Evolutionary conservation across 2,113 vertebrate genomes (phyloP).

Genomic region (Phylloscopus trochilus): DNA sequence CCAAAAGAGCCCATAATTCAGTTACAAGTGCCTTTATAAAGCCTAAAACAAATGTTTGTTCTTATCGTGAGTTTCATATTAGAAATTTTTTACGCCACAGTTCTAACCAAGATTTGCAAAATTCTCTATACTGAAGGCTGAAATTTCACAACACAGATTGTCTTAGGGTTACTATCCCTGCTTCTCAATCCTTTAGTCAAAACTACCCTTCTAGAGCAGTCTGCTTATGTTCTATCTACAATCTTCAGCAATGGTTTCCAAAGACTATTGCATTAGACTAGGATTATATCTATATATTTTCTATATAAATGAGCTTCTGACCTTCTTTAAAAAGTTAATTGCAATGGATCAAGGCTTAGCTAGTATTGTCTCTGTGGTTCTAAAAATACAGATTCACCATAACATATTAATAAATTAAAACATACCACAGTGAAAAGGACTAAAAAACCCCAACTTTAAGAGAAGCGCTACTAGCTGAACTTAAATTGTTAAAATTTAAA

Average conservation of each 20-base stretch:
- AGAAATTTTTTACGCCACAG: not conserved
- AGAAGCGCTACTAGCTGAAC: not conserved
- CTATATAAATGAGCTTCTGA: not conserved
- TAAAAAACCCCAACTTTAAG: not conserved
- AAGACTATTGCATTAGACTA: not conserved
- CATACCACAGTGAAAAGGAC: not conserved
- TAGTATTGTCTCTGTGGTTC: not conserved
- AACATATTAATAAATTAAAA: not conserved
- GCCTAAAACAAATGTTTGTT: slow-evolving; percentile 70
- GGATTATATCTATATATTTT: not conserved
- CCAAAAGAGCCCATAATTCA: slow-evolving; percentile 88
- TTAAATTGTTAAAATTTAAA: not conserved
- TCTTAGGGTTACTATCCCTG: not conserved
- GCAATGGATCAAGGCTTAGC: not conserved
- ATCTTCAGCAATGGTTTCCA: not conserved
- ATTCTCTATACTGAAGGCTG: not conserved
- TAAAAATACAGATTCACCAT: not conserved
- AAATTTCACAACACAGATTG: not conserved
- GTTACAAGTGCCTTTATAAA: slow-evolving; percentile 83
- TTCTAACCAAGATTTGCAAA: not conserved
- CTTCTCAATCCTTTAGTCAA: not conserved
- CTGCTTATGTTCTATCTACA: not conserved
- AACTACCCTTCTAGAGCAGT: not conserved
- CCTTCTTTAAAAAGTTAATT: not conserved
- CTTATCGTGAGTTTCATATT: not conserved